Evolutionary conservation across 2,888 invertebrate species (phyloP).

Genomic region (Tachina lurida): DNA sequence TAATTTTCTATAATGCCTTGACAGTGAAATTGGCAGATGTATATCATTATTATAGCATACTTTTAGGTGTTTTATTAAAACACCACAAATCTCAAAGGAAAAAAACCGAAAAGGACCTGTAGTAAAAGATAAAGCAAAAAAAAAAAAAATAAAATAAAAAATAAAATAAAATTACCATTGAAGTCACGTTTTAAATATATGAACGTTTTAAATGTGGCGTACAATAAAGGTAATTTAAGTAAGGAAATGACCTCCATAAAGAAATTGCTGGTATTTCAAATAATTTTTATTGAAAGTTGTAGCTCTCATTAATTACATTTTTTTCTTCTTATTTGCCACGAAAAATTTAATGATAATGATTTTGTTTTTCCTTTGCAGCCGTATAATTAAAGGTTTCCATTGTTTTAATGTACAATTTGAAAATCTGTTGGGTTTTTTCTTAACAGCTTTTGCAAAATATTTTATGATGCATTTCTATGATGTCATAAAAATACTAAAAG

Average conservation of each 20-base stretch:
- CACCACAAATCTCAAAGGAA: slow-evolving; percentile 11
- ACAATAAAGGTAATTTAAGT: slow-evolving; percentile 49
- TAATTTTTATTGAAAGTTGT: slow-evolving; percentile 43
- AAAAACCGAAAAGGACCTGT: slow-evolving; percentile 1
- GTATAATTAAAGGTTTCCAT: slow-evolving; percentile 17
- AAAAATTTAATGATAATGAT: slow-evolving; percentile 21
- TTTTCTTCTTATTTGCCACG: neutral
- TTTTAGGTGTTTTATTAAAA: slow-evolving; percentile 62
- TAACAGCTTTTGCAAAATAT: neutral
- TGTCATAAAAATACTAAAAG: slow-evolving; percentile 71
- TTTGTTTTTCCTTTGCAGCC: slow-evolving; percentile 1
- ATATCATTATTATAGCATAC: slow-evolving; percentile 70
- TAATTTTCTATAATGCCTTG: slow-evolving; percentile 82
- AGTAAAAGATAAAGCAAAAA: neutral
- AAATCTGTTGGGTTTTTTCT: slow-evolving; percentile 12
- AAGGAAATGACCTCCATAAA: slow-evolving; percentile 21
- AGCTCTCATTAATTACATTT: slow-evolving; percentile 39
- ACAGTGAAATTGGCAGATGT: slow-evolving; percentile 80
- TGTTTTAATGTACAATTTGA: slow-evolving; percentile 16
- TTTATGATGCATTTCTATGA: slow-evolving; percentile 70
- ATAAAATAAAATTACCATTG: slow-evolving; percentile 44
- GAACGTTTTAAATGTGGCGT: slow-evolving; percentile 21
- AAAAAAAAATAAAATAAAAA: neutral
- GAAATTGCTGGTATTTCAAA: slow-evolving; percentile 31
- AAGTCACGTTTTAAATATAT: slow-evolving; percentile 67